Evolutionary conservation across 2,113 vertebrate genomes (phyloP).

Genomic region (Lampris megalopsis): DNA sequence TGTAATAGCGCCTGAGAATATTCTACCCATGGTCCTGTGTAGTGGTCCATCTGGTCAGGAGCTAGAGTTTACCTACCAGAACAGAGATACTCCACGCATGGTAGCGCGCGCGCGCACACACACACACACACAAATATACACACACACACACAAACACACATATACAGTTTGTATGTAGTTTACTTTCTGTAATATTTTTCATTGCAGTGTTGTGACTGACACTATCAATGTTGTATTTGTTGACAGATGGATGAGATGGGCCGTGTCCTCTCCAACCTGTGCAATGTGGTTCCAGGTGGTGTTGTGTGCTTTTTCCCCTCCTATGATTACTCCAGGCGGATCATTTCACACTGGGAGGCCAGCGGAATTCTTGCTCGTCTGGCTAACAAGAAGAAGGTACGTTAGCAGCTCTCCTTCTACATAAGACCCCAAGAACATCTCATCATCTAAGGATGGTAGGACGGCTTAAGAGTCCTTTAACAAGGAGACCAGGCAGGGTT

Average conservation of each 20-base stretch:
- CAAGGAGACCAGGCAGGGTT: neutral
- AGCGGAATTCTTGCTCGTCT: constrained; percentile 85
- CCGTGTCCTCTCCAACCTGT: constrained; percentile 91
- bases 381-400: constrained; percentile 89
- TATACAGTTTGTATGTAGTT: neutral
- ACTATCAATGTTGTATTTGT: constrained; percentile 3
- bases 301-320: constrained; percentile 97
- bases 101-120: constrained; percentile 34
- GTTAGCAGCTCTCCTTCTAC: neutral
- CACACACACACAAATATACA: no score
- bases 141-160: neutral
- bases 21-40: constrained; percentile 91
- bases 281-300: constrained; percentile 90
- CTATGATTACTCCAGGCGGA: constrained; percentile 89
- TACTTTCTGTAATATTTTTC: neutral
- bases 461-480: neutral
- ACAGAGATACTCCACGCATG: constrained; percentile 88
- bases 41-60: constrained; percentile 91
- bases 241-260: constrained; percentile 92
- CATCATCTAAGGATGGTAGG: no score
- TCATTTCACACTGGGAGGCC: constrained; percentile 89
- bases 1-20: constrained; percentile 93
- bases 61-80: constrained; percentile 95
- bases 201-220: neutral
- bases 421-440: no score